Evolutionary conservation across 2,797 vertebrate genomes (phyloP).

Genomic region (Phataginus tricuspis): DNA sequence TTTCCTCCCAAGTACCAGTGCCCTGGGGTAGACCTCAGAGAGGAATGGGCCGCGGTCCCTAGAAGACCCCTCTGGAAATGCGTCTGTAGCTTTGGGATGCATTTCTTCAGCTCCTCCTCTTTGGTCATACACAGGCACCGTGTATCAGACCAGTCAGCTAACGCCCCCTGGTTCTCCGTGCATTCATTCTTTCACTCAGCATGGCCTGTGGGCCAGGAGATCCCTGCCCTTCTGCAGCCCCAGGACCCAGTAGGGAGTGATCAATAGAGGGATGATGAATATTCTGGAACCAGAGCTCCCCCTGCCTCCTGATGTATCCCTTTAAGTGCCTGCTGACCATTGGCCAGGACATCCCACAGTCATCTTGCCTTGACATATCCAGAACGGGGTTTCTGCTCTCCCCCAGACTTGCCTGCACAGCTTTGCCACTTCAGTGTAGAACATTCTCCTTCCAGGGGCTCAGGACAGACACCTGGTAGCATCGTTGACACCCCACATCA

Average conservation of each 20-base stretch:
- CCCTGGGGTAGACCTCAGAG: neutral
- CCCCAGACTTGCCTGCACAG: neutral
- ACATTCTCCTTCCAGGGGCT: neutral
- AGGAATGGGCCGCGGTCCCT: neutral
- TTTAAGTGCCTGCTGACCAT: neutral
- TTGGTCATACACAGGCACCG: neutral
- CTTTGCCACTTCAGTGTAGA: neutral
- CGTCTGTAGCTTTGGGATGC: too few relatives aligned
- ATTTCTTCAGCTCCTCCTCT: neutral
- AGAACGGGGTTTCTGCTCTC: neutral
- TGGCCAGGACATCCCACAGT: neutral
- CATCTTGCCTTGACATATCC: neutral
- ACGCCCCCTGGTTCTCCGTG: neutral
- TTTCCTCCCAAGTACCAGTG: neutral
- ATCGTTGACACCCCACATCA: too few relatives aligned
- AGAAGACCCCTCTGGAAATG: neutral
- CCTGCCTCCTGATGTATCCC: fast-evolving
- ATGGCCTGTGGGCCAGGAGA: neutral
- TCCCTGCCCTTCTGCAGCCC: neutral
- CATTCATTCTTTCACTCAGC: neutral
- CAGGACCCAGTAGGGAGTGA: neutral
- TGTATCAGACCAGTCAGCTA: neutral
- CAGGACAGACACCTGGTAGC: neutral
- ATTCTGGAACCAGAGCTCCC: neutral
- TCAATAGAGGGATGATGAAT: neutral